Evolutionary conservation across 2,888 invertebrate species (phyloP), one percentile per base, ranked within the genome.

Genomic region (Epinotia brunnichana): DNA sequence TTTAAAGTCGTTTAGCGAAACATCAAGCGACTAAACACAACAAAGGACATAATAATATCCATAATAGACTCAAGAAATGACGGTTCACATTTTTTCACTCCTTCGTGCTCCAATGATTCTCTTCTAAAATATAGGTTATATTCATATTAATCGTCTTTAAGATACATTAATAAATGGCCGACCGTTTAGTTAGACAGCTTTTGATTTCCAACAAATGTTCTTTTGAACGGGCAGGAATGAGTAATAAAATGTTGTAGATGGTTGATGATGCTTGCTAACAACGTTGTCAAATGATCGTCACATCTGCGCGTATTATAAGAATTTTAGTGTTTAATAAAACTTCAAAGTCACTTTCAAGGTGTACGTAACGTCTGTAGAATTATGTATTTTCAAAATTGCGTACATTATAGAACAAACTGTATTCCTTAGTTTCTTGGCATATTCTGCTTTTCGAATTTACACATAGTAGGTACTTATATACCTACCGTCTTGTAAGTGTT

Each of bases 41-140:
- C 87, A 91, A 90, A 84, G 79, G 82, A 77, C 75, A 81, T 86
- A 88, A 88, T 88, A 88, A 83, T 83, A 86, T 86, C 84, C 83
- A 86, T 85, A 87, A 84, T 81, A 78, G 76, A 80, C 76, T 82
- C 82, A 76, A 81, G 83, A 85, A 83, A 73, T 69, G 70, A 69
- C 73, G 41, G 70, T 69, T 59, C 59, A 54, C 69, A 56, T 81
- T 83, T 82, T 74, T 76, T 76, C 79, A 80, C 69, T 76, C 76
- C 74, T 83, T 83, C 79, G 83, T 87, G 88, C 87, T 82, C 81
- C 83, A 77, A 56, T 76, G 86, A 85, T 85, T 85, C 87, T 89
- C 89, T 75, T 79, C 70, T 80, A 75, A 74, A 78, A 78, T 76
- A 83, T 81, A 85, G 71, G 67, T 87, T 87, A 81, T 84, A 78